phyloP scores from a whole-genome alignment of 2,797 vertebrate species.

The Gymnothorax reevesii region DNA sequence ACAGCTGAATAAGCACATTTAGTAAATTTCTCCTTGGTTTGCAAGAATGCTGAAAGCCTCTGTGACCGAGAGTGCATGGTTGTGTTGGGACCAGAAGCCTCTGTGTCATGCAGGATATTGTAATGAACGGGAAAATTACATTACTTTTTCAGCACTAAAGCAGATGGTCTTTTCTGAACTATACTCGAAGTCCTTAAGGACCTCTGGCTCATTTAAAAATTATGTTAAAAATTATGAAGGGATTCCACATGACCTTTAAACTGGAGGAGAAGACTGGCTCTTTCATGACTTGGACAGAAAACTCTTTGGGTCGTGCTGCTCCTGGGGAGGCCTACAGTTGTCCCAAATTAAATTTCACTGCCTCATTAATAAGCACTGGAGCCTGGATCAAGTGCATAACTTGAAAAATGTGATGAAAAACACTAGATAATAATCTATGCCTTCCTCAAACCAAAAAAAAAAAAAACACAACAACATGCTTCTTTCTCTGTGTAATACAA shows the following conservation, averaged over 20 bases:
- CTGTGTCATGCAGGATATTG: constrained; percentile 51
- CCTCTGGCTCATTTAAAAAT: constrained; percentile 33
- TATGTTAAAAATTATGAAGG: constrained; percentile 51
- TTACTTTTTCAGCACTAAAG: constrained; percentile 61
- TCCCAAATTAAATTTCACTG: background rate
- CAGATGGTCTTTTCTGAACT: constrained; percentile 50
- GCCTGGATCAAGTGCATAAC: background rate
- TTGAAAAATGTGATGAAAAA: background rate
- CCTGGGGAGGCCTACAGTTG: background rate
- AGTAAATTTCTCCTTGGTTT: constrained; percentile 43
- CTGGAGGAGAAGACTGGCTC: constrained; percentile 8
- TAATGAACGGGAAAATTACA: constrained; percentile 59
- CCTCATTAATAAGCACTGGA: background rate
- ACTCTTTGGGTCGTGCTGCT: background rate
- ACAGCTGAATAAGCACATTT: constrained; percentile 34
- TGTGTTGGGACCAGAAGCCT: constrained; percentile 52
- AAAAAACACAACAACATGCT: background rate
- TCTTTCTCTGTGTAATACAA: background rate
- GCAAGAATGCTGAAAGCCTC: constrained; percentile 21
- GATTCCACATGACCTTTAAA: background rate
- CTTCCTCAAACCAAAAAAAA: constrained; percentile 34
- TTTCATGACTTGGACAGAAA: constrained; percentile 2
- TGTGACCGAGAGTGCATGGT: constrained; percentile 51
- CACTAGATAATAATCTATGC: constrained; percentile 6
- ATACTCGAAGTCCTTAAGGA: constrained; percentile 48